Evolutionary conservation across 2,797 vertebrate genomes (phyloP), one percentile per base, ranked within the genome.

Genomic region (Nannoperca obscura): DNA sequence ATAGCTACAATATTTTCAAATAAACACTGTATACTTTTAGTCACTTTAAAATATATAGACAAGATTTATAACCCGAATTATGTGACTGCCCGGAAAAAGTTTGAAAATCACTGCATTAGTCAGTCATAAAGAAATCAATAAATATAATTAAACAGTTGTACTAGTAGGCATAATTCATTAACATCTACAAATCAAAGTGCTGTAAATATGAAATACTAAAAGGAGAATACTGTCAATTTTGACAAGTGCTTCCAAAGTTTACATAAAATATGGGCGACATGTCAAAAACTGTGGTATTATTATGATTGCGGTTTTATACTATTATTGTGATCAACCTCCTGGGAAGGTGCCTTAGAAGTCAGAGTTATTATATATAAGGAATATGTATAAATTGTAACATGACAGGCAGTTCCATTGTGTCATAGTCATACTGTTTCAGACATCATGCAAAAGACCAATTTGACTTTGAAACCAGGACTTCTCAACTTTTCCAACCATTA

Each of bases 91-190:
- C 67, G 50, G 71, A 52, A 63, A 63, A 65, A 47, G 32, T 71
- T 76, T 88, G 66, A 84, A 88, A 78, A 80, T 84, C 64, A 86
- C 54, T 73, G 63, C 63, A 64, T 66, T 68, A 70, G 9, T 76
- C 36, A 68, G 7, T 52, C 52, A 82, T 53, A 34, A 46, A 50
- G 54, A 68, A 80, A 58, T 30, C 7, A 59, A 70, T 59, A 68
- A 55, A 74, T 69, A 84, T 62, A 47, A 79, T 74, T 34, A 60
- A 82, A 80, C 64, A 83, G 7, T 58, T 65, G 34, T 38, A 72
- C 20, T 24, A 20, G 58, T 47, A 47, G 44, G 14, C 22, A 47
- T 67, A 46, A 54, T 54, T 68, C n/a, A 50, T 46, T 32, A 53
- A 78, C 46, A 74, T 74, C 46, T 71, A 80, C 2, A 70, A 66